Evolutionary conservation across 1,140 invertebrate genomes (phyloP), one percentile per base, ranked within the genome.

Genomic region (Zaprionus tsacasi): DNA sequence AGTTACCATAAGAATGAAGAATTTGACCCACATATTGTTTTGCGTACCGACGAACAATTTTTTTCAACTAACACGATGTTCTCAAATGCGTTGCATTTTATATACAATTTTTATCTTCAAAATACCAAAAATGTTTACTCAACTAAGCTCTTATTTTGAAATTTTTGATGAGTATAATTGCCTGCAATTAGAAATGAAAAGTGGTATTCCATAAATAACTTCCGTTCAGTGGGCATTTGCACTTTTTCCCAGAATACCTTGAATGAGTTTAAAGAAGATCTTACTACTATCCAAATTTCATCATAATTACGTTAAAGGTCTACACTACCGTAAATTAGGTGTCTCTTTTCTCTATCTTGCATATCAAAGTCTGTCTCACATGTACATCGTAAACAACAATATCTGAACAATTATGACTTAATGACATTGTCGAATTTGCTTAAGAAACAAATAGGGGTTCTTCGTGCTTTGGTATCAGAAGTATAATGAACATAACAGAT

Each of bases 1-100:
- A 25, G 8, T 58, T 68, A 68, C 65, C 55, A 68, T 11, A 11
- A 33, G 13, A 25, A 58, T 30, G 1, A 58, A 12, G 10, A 59
- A 13, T 33, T 68, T 68, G 11, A 27, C 7, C 65, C 54, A 68
- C 65, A 68, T 68, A 11, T 36, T 68, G 55, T n/a, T 36, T 30
- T 35, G n/a, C 21, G 13, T 11, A 11, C 38, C 4, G n/a, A 25
- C 6, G 13, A 45, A 17, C 57, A 30, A 35, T 6, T 35, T 36
- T 12, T 54, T 15, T 4, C 21, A 10, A 70, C 67, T 70, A 50
- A 67, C 45, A 35, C 10, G 8, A 25, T 25, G 27, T 43, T 21
- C 12, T 8, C 13, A 15, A 15, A 45, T 45, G 40, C 40, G 40
- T 8, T 66, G 27, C 12, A 55, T 12, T 36, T 48, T 66, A 66